These are phyloP conservation scores for Andrena marginata DNA, from an alignment of 2,888 invertebrate species.

Conservation along the genomic window DNA sequence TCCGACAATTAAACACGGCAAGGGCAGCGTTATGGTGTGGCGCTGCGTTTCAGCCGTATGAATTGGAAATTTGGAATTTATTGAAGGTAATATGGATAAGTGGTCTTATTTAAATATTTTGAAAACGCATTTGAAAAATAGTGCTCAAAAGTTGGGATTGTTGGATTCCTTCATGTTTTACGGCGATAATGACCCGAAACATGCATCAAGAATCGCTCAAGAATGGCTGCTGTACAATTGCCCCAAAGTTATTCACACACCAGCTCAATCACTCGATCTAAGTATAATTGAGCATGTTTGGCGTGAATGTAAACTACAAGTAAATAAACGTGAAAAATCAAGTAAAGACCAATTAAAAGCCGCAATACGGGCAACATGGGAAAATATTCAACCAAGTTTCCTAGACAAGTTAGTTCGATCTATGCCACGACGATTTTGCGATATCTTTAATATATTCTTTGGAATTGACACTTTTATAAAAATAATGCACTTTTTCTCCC, in stretches of 20 bases:
- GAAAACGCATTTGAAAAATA: slow-evolving; percentile 5
- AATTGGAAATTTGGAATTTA: slow-evolving; percentile 23
- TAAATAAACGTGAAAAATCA: too few species aligned
- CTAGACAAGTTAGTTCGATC: too few species aligned
- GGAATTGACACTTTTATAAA: too few species aligned
- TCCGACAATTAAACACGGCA: background rate
- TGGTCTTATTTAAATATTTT: slow-evolving; percentile 7
- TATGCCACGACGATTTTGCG: too few species aligned
- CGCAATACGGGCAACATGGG: too few species aligned
- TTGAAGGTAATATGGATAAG: slow-evolving; percentile 36
- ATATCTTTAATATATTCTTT: too few species aligned
- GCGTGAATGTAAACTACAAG: background rate
- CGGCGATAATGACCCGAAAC: background rate
- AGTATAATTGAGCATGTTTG: background rate
- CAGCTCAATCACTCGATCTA: background rate
- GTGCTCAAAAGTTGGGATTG: background rate
- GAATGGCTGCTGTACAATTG: too few species aligned
- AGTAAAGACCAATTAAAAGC: too few species aligned
- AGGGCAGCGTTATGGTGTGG: background rate
- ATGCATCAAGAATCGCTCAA: too few species aligned
- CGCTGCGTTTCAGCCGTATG: slow-evolving; percentile 20
- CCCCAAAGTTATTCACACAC: background rate
- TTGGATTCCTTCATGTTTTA: slow-evolving; percentile 10
- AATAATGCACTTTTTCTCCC: too few species aligned
- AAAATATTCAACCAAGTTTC: too few species aligned